phyloP scores from a whole-genome alignment of 2,888 invertebrate species.

The Melieria crassipennis region DNA sequence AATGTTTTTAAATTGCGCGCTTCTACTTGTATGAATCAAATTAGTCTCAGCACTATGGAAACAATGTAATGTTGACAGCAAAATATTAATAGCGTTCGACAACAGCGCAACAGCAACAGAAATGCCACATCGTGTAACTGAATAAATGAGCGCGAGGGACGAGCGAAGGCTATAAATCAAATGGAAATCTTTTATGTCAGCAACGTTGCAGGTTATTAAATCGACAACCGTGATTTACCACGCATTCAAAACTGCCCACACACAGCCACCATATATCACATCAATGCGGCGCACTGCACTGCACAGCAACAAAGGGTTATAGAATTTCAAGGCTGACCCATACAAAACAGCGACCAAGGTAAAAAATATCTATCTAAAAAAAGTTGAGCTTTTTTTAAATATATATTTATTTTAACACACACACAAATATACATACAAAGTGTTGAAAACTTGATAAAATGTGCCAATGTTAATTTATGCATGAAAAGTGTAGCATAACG shows the following conservation, averaged over 20 bases:
- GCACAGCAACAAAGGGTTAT: not conserved
- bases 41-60: no score
- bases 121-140: no score
- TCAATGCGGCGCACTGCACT: no score
- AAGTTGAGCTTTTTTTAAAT: not conserved
- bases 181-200: conserved; percentile 52
- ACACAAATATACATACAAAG: not conserved
- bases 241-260: not conserved
- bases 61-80: no score
- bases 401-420: no score
- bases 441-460: not conserved
- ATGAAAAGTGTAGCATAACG: not conserved
- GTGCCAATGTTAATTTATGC: not conserved
- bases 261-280: no score
- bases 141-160: no score
- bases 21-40: no score
- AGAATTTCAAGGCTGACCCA: not conserved
- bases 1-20: no score
- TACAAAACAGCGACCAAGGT: not conserved
- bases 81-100: no score
- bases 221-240: conserved; percentile 58
- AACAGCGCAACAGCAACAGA: no score
- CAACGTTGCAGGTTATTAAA: conserved; percentile 54
- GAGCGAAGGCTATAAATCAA: conserved; percentile 19
- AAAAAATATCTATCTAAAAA: not conserved